phyloP scores from a whole-genome alignment of 2,888 invertebrate species.

The Cyclophora albipunctata region DNA sequence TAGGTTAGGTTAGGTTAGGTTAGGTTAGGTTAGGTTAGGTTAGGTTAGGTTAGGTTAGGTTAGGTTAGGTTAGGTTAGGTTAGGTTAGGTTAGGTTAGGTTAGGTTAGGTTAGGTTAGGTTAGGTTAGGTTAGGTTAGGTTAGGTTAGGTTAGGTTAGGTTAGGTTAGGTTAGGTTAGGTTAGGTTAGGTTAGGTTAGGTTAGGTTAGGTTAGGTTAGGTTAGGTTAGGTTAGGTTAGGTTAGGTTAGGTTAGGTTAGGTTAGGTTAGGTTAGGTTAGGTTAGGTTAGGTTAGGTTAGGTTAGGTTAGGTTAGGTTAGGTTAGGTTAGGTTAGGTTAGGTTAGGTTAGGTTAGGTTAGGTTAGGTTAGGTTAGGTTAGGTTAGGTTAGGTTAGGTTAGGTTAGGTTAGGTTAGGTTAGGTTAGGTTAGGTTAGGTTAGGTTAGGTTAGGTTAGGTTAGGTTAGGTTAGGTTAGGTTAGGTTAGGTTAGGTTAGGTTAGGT shows the following conservation, averaged over 20 bases:
- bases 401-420: conserved; percentile 2
- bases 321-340: conserved; percentile 2
- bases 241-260: conserved; percentile 2
- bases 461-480: conserved; percentile 2
- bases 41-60: conserved; percentile 2
- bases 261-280: conserved; percentile 2
- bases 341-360: conserved; percentile 2
- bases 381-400: conserved; percentile 2
- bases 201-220: conserved; percentile 2
- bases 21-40: conserved; percentile 3
- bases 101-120: conserved; percentile 2
- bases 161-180: conserved; percentile 2
- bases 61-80: conserved; percentile 2
- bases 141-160: conserved; percentile 2
- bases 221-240: conserved; percentile 2
- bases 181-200: conserved; percentile 2
- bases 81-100: conserved; percentile 2
- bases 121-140: conserved; percentile 2
- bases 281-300: conserved; percentile 2
- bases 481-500: conserved; percentile 2
- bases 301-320: conserved; percentile 2
- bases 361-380: conserved; percentile 2
- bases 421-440: conserved; percentile 2
- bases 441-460: conserved; percentile 2
- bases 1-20: conserved; percentile 2